Conservation (phyloP, 2,888 invertebrate species). For the Perizoma flavofasciatum region DNA sequence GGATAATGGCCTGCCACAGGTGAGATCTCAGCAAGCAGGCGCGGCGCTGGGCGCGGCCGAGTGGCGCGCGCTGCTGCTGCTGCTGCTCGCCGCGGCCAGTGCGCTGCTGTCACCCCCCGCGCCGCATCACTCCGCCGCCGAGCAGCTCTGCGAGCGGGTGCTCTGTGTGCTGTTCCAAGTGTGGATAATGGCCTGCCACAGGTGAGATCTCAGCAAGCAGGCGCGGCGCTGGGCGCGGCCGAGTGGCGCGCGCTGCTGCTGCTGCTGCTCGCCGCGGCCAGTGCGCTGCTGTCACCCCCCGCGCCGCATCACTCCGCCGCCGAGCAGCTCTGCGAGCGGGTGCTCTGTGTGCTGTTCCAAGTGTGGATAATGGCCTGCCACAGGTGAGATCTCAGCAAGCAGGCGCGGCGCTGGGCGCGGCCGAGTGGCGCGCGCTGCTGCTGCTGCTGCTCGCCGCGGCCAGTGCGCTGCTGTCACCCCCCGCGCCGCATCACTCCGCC, state of each 20-base stretch:
- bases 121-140: slow-evolving; percentile 97
- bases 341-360: slow-evolving; percentile 96
- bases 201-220: slow-evolving; percentile 50
- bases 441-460: slow-evolving; percentile 93
- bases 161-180: slow-evolving; percentile 95
- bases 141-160: slow-evolving; percentile 96
- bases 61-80: slow-evolving; percentile 94
- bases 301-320: slow-evolving; percentile 97
- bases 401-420: slow-evolving; percentile 86
- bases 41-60: slow-evolving; percentile 90
- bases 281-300: slow-evolving; percentile 95
- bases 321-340: slow-evolving; percentile 96
- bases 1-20: slow-evolving; percentile 37
- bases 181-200: slow-evolving; percentile 36
- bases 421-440: slow-evolving; percentile 96
- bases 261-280: slow-evolving; percentile 92
- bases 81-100: slow-evolving; percentile 93
- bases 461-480: slow-evolving; percentile 95
- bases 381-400: slow-evolving; percentile 48
- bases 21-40: slow-evolving; percentile 3
- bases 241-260: slow-evolving; percentile 96
- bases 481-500: slow-evolving; percentile 97
- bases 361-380: slow-evolving; percentile 38
- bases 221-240: slow-evolving; percentile 87
- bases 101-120: slow-evolving; percentile 96